Conservation (phyloP, 2,888 invertebrate species). For the Drosophila rubida region DNA sequence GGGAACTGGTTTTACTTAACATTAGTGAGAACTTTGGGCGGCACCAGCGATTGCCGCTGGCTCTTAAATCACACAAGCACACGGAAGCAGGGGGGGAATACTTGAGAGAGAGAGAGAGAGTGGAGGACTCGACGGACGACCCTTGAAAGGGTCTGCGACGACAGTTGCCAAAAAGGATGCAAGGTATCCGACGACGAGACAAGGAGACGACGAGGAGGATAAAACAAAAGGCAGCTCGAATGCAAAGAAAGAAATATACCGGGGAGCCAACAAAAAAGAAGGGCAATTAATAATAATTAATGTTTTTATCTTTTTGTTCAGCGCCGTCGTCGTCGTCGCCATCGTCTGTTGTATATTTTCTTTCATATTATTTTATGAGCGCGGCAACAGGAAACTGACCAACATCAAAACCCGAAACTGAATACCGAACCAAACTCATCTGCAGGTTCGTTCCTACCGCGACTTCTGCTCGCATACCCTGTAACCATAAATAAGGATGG, state of each 20-base stretch:
- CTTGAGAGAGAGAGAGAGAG: constrained; percentile 16
- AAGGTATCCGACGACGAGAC: constrained; percentile 33
- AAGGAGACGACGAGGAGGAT: constrained; percentile 48
- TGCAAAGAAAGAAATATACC: constrained; percentile 2
- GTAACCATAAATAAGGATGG: not conserved
- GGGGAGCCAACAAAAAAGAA: constrained; percentile 53
- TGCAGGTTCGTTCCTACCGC: constrained; percentile 15
- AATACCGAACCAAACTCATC: constrained; percentile 43
- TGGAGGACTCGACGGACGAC: constrained; percentile 4
- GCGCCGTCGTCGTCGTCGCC: constrained; percentile 9
- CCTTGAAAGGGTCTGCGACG: constrained; percentile 60
- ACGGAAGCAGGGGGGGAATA: constrained; percentile 38
- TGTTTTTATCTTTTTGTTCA: constrained; percentile 81
- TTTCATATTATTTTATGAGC: constrained; percentile 25
- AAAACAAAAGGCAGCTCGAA: constrained; percentile 51
- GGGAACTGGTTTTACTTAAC: constrained; percentile 51
- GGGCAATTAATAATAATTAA: constrained; percentile 84
- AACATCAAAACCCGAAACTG: constrained; percentile 58
- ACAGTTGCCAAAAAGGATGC: constrained; percentile 70
- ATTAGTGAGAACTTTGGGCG: constrained; percentile 62
- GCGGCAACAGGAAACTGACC: constrained; percentile 69
- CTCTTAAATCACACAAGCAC: constrained; percentile 52
- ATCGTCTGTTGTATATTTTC: constrained; percentile 31
- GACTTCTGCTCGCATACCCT: constrained; percentile 37
- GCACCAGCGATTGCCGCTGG: constrained; percentile 48